Evolutionary conservation across 2,888 invertebrate species (phyloP).

Genomic region (Standfussiana lucernea): DNA sequence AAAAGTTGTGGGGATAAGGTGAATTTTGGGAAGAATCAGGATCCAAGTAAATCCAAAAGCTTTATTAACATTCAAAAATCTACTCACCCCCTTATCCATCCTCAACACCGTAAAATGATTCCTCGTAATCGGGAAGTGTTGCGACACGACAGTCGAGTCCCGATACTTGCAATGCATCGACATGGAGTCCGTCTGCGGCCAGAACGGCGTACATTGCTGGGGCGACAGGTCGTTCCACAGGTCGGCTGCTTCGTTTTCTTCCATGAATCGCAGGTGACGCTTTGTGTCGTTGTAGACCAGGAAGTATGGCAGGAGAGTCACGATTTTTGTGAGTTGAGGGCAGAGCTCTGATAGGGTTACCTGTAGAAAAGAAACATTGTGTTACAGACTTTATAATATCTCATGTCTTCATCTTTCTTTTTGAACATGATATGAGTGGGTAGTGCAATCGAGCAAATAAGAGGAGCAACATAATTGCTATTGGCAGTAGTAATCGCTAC

Average conservation of each 20-base stretch:
- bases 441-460: neutral
- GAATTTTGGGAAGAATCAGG: neutral
- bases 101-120: constrained; percentile 94
- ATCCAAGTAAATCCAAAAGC: neutral
- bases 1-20: neutral
- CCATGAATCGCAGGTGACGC: constrained; percentile 93
- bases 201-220: constrained; percentile 93
- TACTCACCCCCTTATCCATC: constrained; percentile 95
- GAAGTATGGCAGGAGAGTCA: constrained; percentile 95
- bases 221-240: constrained; percentile 95
- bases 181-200: constrained; percentile 96
- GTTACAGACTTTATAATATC: too few relatives aligned
- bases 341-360: constrained; percentile 93
- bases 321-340: constrained; percentile 94
- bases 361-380: constrained; percentile 68
- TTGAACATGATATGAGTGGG: neutral
- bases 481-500: neutral
- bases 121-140: constrained; percentile 93
- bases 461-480: neutral
- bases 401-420: neutral
- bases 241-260: constrained; percentile 95
- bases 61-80: neutral
- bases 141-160: constrained; percentile 94
- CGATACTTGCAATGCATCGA: constrained; percentile 95
- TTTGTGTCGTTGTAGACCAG: constrained; percentile 93